Evolutionary conservation across 2,113 vertebrate genomes (phyloP), one percentile per base, ranked within the genome.

Genomic region (Progne subis): DNA sequence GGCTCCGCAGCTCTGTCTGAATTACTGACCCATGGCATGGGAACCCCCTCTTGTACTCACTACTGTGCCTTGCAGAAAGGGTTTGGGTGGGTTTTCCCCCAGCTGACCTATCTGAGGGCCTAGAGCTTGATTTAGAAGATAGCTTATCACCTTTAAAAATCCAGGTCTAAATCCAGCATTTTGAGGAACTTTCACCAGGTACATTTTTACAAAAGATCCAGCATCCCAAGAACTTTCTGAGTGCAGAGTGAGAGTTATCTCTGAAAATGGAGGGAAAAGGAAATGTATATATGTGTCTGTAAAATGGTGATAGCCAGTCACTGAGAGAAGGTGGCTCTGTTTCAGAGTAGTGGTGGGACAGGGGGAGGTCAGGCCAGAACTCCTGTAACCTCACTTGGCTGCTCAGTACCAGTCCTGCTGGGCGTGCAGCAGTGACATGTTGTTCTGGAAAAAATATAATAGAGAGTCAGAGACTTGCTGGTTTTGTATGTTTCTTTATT

Each of bases 331-430:
- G 32, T 37, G 37, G 37, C 37, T 37, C 19, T 55, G 12, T 41
- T 61, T 14, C 25, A 21, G 43, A 34, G 88, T 18, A 44, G 25
- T 29, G 31, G 5, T 75, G 55, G 64, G 29, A n/a, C 19, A 28
- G 59, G n/a, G 18, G 39, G 44, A 53, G 55, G 44, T 43, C 14
- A 15, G 47, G 46, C 44, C 49, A 14, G 47, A 50, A 3, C 53
- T 65, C 37, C 34, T 25, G 17, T 32, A 4, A 4, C 12, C n/a
- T 56, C 25, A 1, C 59, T n/a, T 13, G 15, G 47, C 19, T 63
- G 20, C 64, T 11, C 11, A 1, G 44, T 7, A 0, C 18, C 2
- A 0, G 1, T 63, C 11, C 18, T 9, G 29, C 15, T 24, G 68
- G 47, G 8, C 11, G 3, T 20, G 90, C 60, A 60, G 69, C 50